Evolutionary conservation across 2,797 vertebrate genomes (phyloP), one percentile per base, ranked within the genome.

Genomic region (Aplochiton taeniatus): DNA sequence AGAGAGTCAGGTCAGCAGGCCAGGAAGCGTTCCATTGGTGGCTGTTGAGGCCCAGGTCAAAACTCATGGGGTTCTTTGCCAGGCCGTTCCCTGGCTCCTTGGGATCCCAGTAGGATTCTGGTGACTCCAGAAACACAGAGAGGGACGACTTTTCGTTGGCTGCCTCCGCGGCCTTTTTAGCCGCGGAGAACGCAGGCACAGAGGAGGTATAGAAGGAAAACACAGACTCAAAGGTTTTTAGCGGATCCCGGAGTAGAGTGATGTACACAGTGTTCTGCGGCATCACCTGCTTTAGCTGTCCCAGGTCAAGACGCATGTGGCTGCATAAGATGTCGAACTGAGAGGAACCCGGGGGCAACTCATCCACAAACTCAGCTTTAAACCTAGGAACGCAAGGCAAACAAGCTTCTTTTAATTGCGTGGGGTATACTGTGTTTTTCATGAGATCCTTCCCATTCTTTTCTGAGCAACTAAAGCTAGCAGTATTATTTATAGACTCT

Each of bases 281-380:
- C 82, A 89, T 77, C 61, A 87, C 12, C 16, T 55, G 63, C 49
- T 43, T 75, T 9, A 82, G 57, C 69, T 85, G 57, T 0, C 1
- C 43, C 43, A 75, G 46, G 8, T 84, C 73, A 47, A 86, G 61
- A 19, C 76, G 67, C 79, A 85, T 81, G 17, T 83, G 79, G 47
- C 83, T 85, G 47, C 80, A 83, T 1, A 89, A 70, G 11, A 84
- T 55, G 71, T 88, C 72, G 11, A 76, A 85, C 69, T 73, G 73
- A 20, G 66, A 46, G 0, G 67, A 69, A 16, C 69, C 62, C 1
- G 67, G 55, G 0, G 81, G 83, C 10, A 85, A 69, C 16, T 84
- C 73, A 4, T 87, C 81, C 67, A 85, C 80, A 63, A 83, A 81
- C 9, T 59, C 58, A 0, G 69, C 65, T 42, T 59, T 68, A 50